A percentile compares a stretch with the other conserved stretches of the same genome.
These are phyloP conservation scores for Elymnias hypermnestra DNA, from an alignment of 1,140 invertebrate species.

Conservation along the genomic window DNA sequence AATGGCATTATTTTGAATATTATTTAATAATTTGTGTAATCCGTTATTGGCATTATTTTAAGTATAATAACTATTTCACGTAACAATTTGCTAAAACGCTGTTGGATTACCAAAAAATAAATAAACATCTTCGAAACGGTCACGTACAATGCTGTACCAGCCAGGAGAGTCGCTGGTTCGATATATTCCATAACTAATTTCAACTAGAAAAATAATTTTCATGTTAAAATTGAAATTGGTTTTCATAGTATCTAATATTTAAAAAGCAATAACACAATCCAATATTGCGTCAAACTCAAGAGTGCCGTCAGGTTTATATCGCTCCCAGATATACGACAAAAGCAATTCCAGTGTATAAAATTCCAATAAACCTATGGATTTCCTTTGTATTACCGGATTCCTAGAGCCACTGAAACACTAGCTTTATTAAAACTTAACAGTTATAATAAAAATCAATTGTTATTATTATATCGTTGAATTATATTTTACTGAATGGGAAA, in stretches of 20 bases:
- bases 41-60: too few relatives aligned
- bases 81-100: too few relatives aligned
- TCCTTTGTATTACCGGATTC: constrained; percentile 5
- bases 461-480: not conserved
- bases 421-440: constrained; percentile 6
- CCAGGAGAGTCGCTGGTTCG: too few relatives aligned
- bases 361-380: constrained; percentile 8
- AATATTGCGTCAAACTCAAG: constrained; percentile 4
- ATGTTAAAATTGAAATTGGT: not conserved
- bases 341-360: constrained; percentile 9
- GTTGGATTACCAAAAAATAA: too few relatives aligned
- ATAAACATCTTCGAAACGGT: too few relatives aligned
- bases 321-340: constrained; percentile 4
- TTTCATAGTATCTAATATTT: constrained; percentile 1
- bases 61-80: too few relatives aligned
- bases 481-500: too few relatives aligned
- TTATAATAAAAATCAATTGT: constrained; percentile 1
- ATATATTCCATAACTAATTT: not conserved
- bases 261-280: constrained; percentile 6
- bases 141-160: too few relatives aligned
- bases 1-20: too few relatives aligned
- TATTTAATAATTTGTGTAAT: too few relatives aligned
- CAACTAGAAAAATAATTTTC: not conserved
- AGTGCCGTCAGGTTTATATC: constrained; percentile 7
- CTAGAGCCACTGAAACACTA: constrained; percentile 1